Conservation (phyloP, 2,888 invertebrate genomes). For the Lasioglossum vierecki region DNA sequence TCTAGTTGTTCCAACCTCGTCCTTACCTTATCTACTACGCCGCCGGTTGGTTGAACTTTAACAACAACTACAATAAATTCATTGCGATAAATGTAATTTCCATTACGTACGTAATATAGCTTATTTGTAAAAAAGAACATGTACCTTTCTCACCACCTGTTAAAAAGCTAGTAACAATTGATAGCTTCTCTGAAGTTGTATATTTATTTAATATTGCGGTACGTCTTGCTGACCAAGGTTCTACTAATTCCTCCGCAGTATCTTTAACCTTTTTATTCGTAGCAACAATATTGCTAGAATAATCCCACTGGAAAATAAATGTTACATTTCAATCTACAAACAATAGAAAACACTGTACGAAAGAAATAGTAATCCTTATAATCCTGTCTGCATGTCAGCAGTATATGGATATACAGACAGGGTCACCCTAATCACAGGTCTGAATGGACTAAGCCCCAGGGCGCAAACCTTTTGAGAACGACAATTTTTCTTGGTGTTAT, state of each 20-base stretch:
- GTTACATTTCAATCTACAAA: slow-evolving; percentile 70
- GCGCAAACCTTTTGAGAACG: too few relatives aligned
- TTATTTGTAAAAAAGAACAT: background rate
- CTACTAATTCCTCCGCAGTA: slow-evolving; percentile 85
- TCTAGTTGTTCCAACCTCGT: slow-evolving; percentile 96
- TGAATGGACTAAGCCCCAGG: too few relatives aligned
- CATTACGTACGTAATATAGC: background rate
- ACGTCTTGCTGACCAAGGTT: slow-evolving; percentile 92
- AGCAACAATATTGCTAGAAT: slow-evolving; percentile 72
- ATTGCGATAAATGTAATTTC: background rate
- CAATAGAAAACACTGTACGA: background rate
- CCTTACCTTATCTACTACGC: slow-evolving; percentile 94
- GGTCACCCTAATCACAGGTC: too few relatives aligned
- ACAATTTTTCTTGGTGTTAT: too few relatives aligned
- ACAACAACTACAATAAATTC: slow-evolving; percentile 87
- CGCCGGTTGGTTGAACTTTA: slow-evolving; percentile 89
- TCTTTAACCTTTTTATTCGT: slow-evolving; percentile 77
- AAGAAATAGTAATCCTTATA: background rate
- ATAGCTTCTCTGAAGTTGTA: slow-evolving; percentile 96
- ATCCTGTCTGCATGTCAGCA: background rate
- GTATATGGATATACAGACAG: too few relatives aligned
- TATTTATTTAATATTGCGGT: slow-evolving; percentile 93
- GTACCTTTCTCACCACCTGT: slow-evolving; percentile 92
- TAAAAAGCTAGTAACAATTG: slow-evolving; percentile 94
- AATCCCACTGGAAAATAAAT: slow-evolving; percentile 80